Evolutionary conservation across 2,888 invertebrate species (phyloP).

Genomic region (Synanthedon formicaeformis): DNA sequence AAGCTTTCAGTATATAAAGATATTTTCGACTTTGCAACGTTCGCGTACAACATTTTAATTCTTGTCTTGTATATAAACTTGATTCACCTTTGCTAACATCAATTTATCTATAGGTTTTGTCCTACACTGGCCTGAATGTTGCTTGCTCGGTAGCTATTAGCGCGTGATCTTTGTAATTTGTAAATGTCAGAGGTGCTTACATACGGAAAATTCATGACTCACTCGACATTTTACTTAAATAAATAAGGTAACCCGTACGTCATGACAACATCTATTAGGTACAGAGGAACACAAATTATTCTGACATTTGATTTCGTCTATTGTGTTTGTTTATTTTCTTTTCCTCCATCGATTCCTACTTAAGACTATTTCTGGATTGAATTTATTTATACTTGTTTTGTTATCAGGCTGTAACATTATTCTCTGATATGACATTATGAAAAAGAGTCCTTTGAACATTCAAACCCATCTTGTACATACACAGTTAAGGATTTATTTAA

Average conservation of each 20-base stretch:
- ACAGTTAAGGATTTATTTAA: too few species aligned
- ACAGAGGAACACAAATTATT: neutral
- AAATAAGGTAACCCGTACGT: neutral
- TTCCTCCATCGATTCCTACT: too few species aligned
- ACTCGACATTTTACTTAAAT: neutral
- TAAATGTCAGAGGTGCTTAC: neutral
- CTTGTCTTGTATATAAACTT: neutral
- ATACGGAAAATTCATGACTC: neutral
- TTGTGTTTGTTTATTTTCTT: too few species aligned
- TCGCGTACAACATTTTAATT: conserved; percentile 4
- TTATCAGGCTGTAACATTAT: too few species aligned
- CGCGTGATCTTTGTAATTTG: neutral
- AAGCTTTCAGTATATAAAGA: conserved; percentile 56
- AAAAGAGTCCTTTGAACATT: too few species aligned
- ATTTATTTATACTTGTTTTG: too few species aligned
- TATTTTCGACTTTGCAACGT: conserved; percentile 31
- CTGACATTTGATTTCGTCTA: neutral
- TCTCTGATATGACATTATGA: too few species aligned
- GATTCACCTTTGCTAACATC: conserved; percentile 14
- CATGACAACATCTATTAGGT: neutral
- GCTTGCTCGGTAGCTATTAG: neutral
- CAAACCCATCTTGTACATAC: too few species aligned
- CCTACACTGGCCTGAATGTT: neutral
- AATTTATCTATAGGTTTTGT: conserved; percentile 1
- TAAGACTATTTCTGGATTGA: too few species aligned